phyloP scores from a whole-genome alignment of 2,113 vertebrate species.

The Tamias sibiricus region DNA sequence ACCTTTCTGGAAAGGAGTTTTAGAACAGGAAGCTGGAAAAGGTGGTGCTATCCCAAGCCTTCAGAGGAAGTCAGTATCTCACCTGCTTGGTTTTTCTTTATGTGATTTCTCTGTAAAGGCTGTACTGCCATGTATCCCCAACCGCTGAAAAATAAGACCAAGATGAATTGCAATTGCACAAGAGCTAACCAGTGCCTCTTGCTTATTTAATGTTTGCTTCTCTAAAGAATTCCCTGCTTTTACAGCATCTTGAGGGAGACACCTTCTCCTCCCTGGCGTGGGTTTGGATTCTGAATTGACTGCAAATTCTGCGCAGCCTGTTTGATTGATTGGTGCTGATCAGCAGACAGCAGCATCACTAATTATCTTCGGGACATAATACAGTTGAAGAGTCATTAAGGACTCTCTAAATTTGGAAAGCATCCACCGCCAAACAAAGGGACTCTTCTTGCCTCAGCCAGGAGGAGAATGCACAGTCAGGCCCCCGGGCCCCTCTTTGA shows the following conservation, averaged over 20 bases:
- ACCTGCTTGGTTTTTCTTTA: neutral
- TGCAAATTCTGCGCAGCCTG: conserved; percentile 47
- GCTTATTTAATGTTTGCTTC: neutral
- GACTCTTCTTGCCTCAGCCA: neutral
- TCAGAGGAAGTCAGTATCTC: neutral
- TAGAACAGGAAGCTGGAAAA: neutral
- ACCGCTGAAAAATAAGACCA: neutral
- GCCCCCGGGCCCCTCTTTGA: conserved; percentile 42
- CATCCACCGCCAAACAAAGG: conserved; percentile 56
- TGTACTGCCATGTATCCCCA: neutral
- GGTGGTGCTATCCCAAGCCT: neutral
- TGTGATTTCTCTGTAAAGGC: neutral
- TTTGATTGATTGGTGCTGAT: conserved; percentile 66
- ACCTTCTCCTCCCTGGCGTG: conserved; percentile 29
- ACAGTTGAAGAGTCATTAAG: conserved; percentile 73
- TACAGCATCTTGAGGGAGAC: neutral
- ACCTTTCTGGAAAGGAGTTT: neutral
- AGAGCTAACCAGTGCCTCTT: neutral
- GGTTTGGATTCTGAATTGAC: conserved; percentile 38
- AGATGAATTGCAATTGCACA: neutral
- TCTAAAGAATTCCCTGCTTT: conserved; percentile 11
- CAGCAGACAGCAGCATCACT: conserved; percentile 37
- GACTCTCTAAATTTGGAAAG: conserved; percentile 75
- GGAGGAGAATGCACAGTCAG: conserved; percentile 63
- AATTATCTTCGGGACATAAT: conserved; percentile 67